A percentile compares a stretch with the other conserved stretches of the same genome.
These are phyloP conservation scores for Mesorhabditis belari DNA, from an alignment of 2,888 invertebrate species.

Conservation along the genomic window DNA sequence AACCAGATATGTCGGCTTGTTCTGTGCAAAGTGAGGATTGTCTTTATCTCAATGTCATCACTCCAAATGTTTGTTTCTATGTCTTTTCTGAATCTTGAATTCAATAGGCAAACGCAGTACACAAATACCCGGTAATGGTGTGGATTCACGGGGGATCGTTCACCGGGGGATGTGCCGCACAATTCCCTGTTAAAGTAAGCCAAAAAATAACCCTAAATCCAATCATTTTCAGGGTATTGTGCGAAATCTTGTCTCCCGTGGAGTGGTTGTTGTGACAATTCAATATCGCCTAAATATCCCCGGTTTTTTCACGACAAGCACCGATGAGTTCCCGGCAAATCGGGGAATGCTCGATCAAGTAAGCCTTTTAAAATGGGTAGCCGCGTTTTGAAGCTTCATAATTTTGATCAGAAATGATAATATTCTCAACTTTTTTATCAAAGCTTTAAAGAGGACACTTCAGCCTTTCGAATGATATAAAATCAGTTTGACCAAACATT, in stretches of 20 bases:
- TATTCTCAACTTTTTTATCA: no score
- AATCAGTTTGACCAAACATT: no score
- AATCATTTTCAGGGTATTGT: background rate
- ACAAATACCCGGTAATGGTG: background rate
- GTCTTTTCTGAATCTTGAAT: background rate
- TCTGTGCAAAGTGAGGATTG: background rate
- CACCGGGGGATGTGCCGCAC: background rate
- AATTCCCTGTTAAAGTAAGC: background rate
- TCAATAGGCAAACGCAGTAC: background rate
- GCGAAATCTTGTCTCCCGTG: background rate
- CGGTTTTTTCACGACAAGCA: background rate
- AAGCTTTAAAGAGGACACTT: no score
- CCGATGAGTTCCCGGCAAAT: background rate
- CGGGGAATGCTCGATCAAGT: background rate
- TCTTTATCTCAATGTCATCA: background rate
- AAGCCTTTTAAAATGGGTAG: no score
- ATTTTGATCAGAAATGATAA: no score
- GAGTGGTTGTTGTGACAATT: background rate
- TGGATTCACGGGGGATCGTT: background rate
- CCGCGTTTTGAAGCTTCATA: no score
- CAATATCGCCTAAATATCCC: background rate
- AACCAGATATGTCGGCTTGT: background rate
- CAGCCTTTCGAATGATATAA: no score
- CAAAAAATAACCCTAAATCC: background rate
- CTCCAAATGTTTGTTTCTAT: background rate